Evolutionary conservation across 2,888 invertebrate genomes (phyloP).

Genomic region (Drosophila melanocephala): DNA sequence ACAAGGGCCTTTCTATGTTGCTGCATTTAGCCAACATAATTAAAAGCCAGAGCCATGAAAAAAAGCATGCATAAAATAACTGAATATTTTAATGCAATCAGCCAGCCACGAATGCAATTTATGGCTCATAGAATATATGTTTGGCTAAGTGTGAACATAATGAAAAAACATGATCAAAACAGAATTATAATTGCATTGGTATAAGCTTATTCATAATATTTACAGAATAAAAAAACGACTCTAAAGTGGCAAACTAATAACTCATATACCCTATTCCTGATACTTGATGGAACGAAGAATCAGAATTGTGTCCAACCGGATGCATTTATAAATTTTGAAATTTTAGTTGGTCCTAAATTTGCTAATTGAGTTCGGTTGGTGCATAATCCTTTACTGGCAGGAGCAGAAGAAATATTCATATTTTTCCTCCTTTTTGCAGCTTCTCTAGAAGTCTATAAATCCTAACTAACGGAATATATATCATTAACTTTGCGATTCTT

Average conservation of each 20-base stretch:
- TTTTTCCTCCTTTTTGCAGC: neutral
- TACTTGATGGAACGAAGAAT: neutral
- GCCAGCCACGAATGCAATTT: slow-evolving; percentile 56
- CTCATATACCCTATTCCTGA: neutral
- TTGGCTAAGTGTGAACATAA: slow-evolving; percentile 25
- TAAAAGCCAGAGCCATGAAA: slow-evolving; percentile 50
- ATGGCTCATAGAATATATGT: slow-evolving; percentile 34
- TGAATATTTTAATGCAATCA: slow-evolving; percentile 54
- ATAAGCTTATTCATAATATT: neutral
- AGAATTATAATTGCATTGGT: neutral
- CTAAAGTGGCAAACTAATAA: neutral
- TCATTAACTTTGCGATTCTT: too few species aligned
- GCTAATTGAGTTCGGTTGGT: neutral
- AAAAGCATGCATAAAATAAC: slow-evolving; percentile 8
- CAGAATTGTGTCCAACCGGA: neutral
- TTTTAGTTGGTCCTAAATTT: neutral
- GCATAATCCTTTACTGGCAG: neutral
- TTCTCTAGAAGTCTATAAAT: neutral
- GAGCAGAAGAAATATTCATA: neutral
- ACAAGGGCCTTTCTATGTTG: slow-evolving; percentile 7
- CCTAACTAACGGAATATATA: neutral
- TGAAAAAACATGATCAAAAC: slow-evolving; percentile 21
- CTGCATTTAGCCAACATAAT: slow-evolving; percentile 56
- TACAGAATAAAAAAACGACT: neutral
- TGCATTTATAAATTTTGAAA: neutral